Evolutionary conservation across 2,797 vertebrate species (phyloP).

Genomic region (Knipowitschia caucasica): DNA sequence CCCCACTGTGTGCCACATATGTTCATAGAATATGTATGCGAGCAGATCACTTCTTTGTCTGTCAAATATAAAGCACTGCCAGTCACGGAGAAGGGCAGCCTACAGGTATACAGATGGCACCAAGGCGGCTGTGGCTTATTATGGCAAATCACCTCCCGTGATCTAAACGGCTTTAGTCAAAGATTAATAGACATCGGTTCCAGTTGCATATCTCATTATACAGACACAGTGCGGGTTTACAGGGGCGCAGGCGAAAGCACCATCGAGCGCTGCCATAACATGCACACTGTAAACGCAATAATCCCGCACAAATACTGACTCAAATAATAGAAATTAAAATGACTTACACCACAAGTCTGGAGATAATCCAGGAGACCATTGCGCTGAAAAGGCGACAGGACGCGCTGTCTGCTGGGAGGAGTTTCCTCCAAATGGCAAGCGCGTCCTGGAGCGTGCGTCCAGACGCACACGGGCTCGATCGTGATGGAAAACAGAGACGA

Average conservation of each 20-base stretch:
- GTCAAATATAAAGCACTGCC: slow-evolving; percentile 35
- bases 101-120: slow-evolving; percentile 14
- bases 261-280: neutral
- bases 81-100: slow-evolving; percentile 28
- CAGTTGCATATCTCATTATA: slow-evolving; percentile 38
- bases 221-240: slow-evolving; percentile 34
- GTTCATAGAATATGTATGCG: slow-evolving; percentile 30
- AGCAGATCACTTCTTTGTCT: slow-evolving; percentile 61
- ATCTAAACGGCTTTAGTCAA: slow-evolving; percentile 19
- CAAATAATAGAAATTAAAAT: neutral
- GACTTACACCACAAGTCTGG: slow-evolving; percentile 98
- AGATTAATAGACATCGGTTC: slow-evolving; percentile 27
- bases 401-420: slow-evolving; percentile 77
- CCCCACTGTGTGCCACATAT: slow-evolving; percentile 15
- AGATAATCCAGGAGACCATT: slow-evolving; percentile 99
- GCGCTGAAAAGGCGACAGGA: slow-evolving; percentile 76
- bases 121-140: slow-evolving; percentile 35
- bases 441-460: slow-evolving; percentile 69
- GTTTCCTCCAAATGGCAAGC: slow-evolving; percentile 80
- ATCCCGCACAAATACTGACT: neutral
- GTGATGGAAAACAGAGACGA: slow-evolving; percentile 52
- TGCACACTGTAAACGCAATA: neutral
- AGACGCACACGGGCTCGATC: slow-evolving; percentile 52
- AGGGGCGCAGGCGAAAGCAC: slow-evolving; percentile 24
- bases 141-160: slow-evolving; percentile 34